Evolutionary conservation across 2,888 invertebrate species (phyloP).

Genomic region (Drosophila mayaguana): DNA sequence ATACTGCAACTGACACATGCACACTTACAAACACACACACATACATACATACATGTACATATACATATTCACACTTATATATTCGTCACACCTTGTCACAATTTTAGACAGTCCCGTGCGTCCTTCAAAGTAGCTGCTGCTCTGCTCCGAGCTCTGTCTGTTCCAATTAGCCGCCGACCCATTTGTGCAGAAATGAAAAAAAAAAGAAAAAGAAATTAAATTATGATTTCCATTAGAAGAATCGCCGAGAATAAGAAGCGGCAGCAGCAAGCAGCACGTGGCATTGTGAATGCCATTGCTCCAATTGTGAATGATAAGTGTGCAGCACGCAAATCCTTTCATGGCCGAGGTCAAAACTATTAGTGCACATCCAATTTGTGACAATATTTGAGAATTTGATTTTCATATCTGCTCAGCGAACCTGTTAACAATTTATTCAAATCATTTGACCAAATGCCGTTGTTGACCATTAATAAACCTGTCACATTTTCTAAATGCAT

Average conservation of each 20-base stretch:
- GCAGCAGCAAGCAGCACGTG: constrained; percentile 47
- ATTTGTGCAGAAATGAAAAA: constrained; percentile 46
- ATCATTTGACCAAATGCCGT: constrained; percentile 31
- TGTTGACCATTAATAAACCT: constrained; percentile 56
- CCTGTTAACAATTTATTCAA: constrained; percentile 72
- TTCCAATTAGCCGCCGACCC: constrained; percentile 73
- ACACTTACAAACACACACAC: neutral
- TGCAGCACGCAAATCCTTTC: constrained; percentile 70
- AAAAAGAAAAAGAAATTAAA: constrained; percentile 34
- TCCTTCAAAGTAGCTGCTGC: constrained; percentile 68
- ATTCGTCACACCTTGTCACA: constrained; percentile 65
- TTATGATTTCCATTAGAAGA: constrained; percentile 67
- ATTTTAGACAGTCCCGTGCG: constrained; percentile 48
- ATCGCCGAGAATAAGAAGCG: neutral
- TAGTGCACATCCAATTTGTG: constrained; percentile 78
- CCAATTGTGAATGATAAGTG: constrained; percentile 47
- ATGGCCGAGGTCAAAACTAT: constrained; percentile 80
- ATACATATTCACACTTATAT: constrained; percentile 10
- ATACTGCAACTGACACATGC: constrained; percentile 45
- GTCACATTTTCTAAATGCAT: constrained; percentile 62
- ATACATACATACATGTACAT: neutral
- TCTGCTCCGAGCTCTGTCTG: constrained; percentile 52
- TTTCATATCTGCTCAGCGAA: constrained; percentile 38
- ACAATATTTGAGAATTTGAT: constrained; percentile 46
- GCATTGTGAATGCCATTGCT: constrained; percentile 70